Conservation (phyloP, 2,797 vertebrate genomes). For the Melanotaenia parkinsoni region DNA sequence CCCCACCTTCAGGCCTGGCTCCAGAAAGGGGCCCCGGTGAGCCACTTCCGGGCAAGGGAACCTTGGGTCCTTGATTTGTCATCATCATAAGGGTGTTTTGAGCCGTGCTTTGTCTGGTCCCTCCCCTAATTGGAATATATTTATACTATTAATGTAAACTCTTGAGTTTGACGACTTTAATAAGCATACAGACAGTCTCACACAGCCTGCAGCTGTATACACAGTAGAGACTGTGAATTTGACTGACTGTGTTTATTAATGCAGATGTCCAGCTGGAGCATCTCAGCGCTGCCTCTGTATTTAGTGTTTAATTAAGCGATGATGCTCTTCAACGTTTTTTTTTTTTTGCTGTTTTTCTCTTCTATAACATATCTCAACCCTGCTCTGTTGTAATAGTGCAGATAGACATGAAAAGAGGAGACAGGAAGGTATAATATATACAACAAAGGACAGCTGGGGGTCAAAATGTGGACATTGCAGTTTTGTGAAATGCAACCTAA, state of each 20-base stretch:
- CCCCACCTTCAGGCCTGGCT: no score
- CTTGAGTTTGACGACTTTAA: slow-evolving; percentile 19
- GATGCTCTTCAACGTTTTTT: not conserved
- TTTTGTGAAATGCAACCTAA: not conserved
- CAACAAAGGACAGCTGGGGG: not conserved
- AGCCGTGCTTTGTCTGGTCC: no score
- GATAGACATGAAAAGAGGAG: not conserved
- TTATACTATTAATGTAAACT: no score
- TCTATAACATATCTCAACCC: not conserved
- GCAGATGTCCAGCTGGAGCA: slow-evolving; percentile 19
- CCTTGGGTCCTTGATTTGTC: no score
- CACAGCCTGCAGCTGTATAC: slow-evolving; percentile 19
- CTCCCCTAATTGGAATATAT: no score
- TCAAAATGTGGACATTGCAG: not conserved
- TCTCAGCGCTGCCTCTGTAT: slow-evolving; percentile 31
- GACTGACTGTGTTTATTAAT: slow-evolving; percentile 54
- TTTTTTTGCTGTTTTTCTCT: fast-evolving
- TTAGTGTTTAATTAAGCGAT: slow-evolving; percentile 33
- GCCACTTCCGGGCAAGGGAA: no score
- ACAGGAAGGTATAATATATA: not conserved
- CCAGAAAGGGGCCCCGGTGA: no score
- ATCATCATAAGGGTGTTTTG: no score
- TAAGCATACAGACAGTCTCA: slow-evolving; percentile 6
- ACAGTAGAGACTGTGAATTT: slow-evolving; percentile 24
- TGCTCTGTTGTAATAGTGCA: not conserved